Evolutionary conservation across 2,797 vertebrate species (phyloP).

Genomic region (Dicrostonyx torquatus): DNA sequence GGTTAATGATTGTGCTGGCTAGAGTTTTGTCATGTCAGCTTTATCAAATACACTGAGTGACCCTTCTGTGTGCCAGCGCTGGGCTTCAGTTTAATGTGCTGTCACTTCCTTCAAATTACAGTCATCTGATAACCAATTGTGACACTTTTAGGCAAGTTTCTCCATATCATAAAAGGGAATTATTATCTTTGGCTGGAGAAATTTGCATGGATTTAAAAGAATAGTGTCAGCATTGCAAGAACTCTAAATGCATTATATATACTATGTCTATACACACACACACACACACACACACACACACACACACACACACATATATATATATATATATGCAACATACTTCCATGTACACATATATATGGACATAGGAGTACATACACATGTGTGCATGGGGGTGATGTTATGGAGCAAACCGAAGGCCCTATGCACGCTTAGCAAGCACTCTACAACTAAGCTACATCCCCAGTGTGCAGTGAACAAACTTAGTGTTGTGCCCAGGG

Average conservation of each 20-base stretch:
- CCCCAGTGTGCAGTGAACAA: background rate
- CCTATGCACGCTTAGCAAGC: no score
- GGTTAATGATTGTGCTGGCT: background rate
- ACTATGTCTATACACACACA: background rate
- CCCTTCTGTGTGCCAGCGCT: background rate
- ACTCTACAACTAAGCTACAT: background rate
- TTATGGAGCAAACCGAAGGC: background rate
- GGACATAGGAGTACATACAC: background rate
- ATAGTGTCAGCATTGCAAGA: background rate
- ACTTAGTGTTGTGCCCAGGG: background rate
- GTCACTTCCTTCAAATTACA: background rate
- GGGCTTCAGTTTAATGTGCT: background rate
- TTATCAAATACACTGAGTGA: background rate
- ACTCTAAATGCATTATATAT: background rate
- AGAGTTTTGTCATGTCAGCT: conserved; percentile 22
- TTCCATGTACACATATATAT: background rate
- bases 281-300: background rate
- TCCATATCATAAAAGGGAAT: background rate
- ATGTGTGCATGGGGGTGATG: background rate
- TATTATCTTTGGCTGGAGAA: background rate
- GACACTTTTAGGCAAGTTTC: background rate
- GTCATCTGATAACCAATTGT: background rate
- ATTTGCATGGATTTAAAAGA: background rate
- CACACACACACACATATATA: no score
- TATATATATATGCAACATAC: no score